phyloP scores from a whole-genome alignment of 64 coral and sea anemone species.

The Hydrozoanthus tunicans region DNA sequence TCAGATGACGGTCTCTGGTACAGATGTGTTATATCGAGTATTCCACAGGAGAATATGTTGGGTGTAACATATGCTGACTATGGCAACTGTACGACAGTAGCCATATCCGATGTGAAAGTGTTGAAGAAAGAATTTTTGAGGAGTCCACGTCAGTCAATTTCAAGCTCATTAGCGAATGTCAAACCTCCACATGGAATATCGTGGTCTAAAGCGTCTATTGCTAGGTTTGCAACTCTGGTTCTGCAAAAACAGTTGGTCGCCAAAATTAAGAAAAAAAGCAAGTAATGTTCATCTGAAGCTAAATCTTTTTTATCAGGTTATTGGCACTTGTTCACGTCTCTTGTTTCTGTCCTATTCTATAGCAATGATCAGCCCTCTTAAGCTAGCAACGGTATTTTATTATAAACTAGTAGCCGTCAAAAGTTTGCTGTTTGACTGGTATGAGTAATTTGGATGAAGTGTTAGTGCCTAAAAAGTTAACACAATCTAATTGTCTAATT shows the following conservation, averaged over 20 bases:
- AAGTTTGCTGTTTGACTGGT: too few species aligned
- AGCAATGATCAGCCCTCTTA: too few species aligned
- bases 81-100: constrained; percentile 62
- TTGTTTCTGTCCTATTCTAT: too few species aligned
- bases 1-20: constrained; percentile 85
- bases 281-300: not conserved
- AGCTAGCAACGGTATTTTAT: too few species aligned
- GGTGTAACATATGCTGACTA: constrained; percentile 81
- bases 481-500: too few species aligned
- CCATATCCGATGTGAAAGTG: constrained; percentile 60
- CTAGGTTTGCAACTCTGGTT: constrained; percentile 62
- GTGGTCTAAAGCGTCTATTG: constrained; percentile 61
- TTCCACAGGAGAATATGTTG: constrained; percentile 41
- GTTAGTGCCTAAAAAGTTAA: too few species aligned
- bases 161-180: constrained; percentile 55
- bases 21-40: constrained; percentile 50
- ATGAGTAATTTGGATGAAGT: too few species aligned
- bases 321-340: too few species aligned
- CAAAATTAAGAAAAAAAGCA: constrained; percentile 62
- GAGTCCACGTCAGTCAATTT: constrained; percentile 59
- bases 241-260: constrained; percentile 78
- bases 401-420: too few species aligned
- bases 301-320: too few species aligned
- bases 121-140: constrained; percentile 48
- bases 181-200: constrained; percentile 31